A percentile compares a stretch with the other conserved stretches of the same genome.
Evolutionary conservation across 2,888 invertebrate genomes (phyloP).

Genomic region (Agrotis clavis): DNA sequence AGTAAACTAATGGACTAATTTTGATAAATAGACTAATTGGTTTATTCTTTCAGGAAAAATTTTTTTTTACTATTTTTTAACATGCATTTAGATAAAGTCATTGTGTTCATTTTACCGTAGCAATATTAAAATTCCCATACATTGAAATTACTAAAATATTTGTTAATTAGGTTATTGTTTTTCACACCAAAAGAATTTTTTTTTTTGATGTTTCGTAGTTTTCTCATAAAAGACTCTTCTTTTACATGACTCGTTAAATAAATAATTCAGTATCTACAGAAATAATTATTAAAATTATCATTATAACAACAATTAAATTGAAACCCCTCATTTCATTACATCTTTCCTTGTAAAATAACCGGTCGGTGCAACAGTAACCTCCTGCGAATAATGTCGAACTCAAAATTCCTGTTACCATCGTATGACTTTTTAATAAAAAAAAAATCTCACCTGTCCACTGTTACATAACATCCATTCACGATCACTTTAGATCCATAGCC

Average conservation of each 20-base stretch:
- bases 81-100: not conserved
- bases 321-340: slow-evolving; percentile 21
- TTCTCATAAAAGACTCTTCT: too few relatives aligned
- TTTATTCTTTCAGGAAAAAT: not conserved
- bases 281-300: not conserved
- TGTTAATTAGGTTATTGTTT: not conserved
- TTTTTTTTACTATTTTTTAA: accelerated
- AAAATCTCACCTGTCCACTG: slow-evolving; percentile 61
- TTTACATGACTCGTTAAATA: not conserved
- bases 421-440: slow-evolving; percentile 58
- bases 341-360: slow-evolving; percentile 43
- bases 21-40: not conserved
- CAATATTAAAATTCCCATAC: not conserved
- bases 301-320: slow-evolving; percentile 5
- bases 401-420: slow-evolving; percentile 48
- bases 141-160: not conserved
- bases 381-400: slow-evolving; percentile 37
- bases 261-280: not conserved
- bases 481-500: slow-evolving; percentile 46
- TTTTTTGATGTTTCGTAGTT: too few relatives aligned
- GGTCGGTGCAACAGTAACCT: slow-evolving; percentile 48
- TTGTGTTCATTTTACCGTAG: not conserved
- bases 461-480: slow-evolving; percentile 65
- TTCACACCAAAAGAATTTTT: not conserved
- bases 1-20: not conserved